Base-by-base conservation (phyloP, 1,140 invertebrate genomes). In the Drosophila ercepeae region DNA sequence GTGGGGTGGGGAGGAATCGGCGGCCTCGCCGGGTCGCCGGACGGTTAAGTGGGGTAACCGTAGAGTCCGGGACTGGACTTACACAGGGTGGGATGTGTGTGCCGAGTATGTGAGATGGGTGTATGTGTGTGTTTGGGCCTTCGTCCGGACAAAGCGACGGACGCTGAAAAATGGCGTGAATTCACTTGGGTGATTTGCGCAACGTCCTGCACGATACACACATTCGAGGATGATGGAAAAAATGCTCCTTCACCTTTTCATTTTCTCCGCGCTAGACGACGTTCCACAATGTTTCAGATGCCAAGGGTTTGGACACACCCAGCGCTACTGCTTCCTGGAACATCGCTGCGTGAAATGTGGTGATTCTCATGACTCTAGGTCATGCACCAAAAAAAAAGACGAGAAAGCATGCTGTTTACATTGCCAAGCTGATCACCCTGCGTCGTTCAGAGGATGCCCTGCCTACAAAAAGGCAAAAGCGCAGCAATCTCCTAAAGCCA, bases 111-210 rank as follows among this genome's bases (percentile, higher is more conserved):
- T 16, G 29, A 34, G 14, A 23, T 50, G 27, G 53, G 41, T 69
- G 42, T 32, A 29, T 34, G 29, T 68, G 45, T 44, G 50, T 39
- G 71, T 61, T 55, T 84, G 70, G 81, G 68, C 59, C 61, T 70
- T 88, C 59, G 49, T 58, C 72, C 78, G 63, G 69, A 82, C 78
- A 75, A 71, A 71, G 57, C 76, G 81, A 86, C 76, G 81, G 81
- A 84, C 81, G 72, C 79, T 89, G 89, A 89, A 90, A 90, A 90
- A 90, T 90, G 73, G 79, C 70, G 78, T 84, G 83, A 90, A 90
- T 75, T 84, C 78, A 84, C 77, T 83, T 90, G 78, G 83, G 78
- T 90, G 76, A 79, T 84, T 89, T 70, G 78, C 72, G 76, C 78
- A 69, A 68, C 72, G 76, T 63, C 46, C 69, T 73, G 73, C 77